Evolutionary conservation across 2,797 vertebrate genomes (phyloP).

Genomic region (Falco columbarius): DNA sequence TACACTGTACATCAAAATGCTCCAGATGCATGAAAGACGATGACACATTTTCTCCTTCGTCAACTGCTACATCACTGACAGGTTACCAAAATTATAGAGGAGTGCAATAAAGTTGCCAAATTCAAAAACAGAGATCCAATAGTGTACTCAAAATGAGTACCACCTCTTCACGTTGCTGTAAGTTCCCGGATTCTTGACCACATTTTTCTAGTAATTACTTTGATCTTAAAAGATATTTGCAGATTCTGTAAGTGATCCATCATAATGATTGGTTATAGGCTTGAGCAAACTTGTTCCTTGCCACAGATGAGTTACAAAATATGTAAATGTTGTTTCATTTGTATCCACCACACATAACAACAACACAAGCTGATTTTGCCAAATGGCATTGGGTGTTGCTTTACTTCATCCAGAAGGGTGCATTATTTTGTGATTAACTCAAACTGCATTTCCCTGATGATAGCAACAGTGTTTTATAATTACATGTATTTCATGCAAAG

Average conservation of each 20-base stretch:
- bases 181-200: background rate
- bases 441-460: background rate
- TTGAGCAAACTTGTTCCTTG: background rate
- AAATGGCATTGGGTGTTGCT: background rate
- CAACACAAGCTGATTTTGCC: background rate
- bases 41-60: background rate
- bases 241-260: background rate
- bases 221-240: background rate
- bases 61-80: background rate
- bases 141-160: background rate
- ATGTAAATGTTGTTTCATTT: slow-evolving; percentile 27
- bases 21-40: background rate
- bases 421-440: slow-evolving; percentile 20
- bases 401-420: background rate
- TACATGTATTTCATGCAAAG: slow-evolving; percentile 4
- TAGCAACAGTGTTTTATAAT: background rate
- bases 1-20: background rate
- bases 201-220: slow-evolving; percentile 10
- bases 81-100: background rate
- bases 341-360: background rate
- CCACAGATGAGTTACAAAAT: background rate
- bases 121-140: background rate
- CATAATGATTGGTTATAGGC: background rate
- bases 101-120: background rate
- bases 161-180: background rate